phyloP scores from a whole-genome alignment of 2,888 invertebrate species.

The Ashinkailepas kermadecensis region DNA sequence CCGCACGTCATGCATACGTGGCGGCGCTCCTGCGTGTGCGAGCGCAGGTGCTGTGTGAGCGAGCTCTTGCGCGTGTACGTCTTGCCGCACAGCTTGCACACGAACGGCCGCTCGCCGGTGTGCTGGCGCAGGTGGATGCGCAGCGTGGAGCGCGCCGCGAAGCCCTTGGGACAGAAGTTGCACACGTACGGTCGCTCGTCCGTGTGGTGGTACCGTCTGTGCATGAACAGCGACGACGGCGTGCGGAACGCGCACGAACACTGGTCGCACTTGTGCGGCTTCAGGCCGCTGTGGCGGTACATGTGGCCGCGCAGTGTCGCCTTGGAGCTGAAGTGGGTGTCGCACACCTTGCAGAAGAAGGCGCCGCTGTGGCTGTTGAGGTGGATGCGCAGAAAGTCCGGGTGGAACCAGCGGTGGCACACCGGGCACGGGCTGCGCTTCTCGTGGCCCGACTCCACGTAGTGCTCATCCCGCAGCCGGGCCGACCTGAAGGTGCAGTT shows the following conservation, averaged over 20 bases:
- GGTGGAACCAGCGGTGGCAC: not conserved
- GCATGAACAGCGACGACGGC: slow-evolving; percentile 20
- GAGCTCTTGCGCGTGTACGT: not conserved
- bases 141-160: slow-evolving; percentile 17
- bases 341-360: slow-evolving; percentile 4
- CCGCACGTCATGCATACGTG: slow-evolving; percentile 3
- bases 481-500: not conserved
- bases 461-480: slow-evolving; percentile 7
- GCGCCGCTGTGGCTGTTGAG: slow-evolving; percentile 3
- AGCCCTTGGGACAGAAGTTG: not conserved
- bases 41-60: slow-evolving; percentile 10
- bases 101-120: slow-evolving; percentile 23
- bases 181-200: not conserved
- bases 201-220: slow-evolving; percentile 7
- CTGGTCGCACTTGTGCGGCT: not conserved
- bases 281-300: slow-evolving; percentile 15
- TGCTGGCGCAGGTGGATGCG: slow-evolving; percentile 17
- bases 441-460: not conserved
- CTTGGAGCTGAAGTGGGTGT: slow-evolving; percentile 11
- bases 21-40: slow-evolving; percentile 21
- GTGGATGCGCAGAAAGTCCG: slow-evolving; percentile 13
- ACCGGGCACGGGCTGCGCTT: slow-evolving; percentile 8
- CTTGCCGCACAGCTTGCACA: not conserved
- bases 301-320: slow-evolving; percentile 2
- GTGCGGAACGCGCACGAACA: not conserved